Percentiles rank a stretch among this genome's conserved stretches.
Evolutionary conservation across 2,888 invertebrate genomes (phyloP).

Genomic region (Acronicta leporina): DNA sequence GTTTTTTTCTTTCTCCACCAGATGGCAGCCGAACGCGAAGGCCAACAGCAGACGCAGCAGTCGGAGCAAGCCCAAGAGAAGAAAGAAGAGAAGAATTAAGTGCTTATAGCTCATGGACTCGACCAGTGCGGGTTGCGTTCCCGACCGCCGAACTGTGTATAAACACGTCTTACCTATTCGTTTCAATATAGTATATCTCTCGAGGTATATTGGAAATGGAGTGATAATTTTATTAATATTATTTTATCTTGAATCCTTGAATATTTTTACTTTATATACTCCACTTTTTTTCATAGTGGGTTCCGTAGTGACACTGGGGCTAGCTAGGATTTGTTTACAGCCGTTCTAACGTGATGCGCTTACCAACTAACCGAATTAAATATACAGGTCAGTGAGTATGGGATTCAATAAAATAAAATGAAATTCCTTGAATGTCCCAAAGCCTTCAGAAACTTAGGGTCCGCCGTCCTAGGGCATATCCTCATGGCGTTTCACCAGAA

Average conservation of each 20-base stretch:
- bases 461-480: too few species aligned
- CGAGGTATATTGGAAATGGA: not conserved
- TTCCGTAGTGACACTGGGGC: too few species aligned
- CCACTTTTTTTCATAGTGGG: too few species aligned
- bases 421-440: too few species aligned
- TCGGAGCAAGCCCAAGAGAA: constrained; percentile 76
- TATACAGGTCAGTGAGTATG: too few species aligned
- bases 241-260: not conserved
- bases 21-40: constrained; percentile 87
- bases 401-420: too few species aligned
- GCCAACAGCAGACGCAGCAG: constrained; percentile 67
- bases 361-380: too few species aligned
- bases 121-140: constrained; percentile 20
- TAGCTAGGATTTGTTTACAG: too few species aligned
- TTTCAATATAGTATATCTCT: constrained; percentile 3
- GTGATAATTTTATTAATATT: not conserved
- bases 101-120: constrained; percentile 6
- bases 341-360: too few species aligned
- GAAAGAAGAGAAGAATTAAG: constrained; percentile 79
- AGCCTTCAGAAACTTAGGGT: too few species aligned
- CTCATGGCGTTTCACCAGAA: too few species aligned
- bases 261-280: too few species aligned
- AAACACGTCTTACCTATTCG: constrained; percentile 2
- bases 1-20: constrained; percentile 35
- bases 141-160: constrained; percentile 24